Percentiles rank a stretch among this genome's conserved stretches.
Evolutionary conservation across 2,113 vertebrate species (phyloP).

Genomic region (Nansenia antarctica): DNA sequence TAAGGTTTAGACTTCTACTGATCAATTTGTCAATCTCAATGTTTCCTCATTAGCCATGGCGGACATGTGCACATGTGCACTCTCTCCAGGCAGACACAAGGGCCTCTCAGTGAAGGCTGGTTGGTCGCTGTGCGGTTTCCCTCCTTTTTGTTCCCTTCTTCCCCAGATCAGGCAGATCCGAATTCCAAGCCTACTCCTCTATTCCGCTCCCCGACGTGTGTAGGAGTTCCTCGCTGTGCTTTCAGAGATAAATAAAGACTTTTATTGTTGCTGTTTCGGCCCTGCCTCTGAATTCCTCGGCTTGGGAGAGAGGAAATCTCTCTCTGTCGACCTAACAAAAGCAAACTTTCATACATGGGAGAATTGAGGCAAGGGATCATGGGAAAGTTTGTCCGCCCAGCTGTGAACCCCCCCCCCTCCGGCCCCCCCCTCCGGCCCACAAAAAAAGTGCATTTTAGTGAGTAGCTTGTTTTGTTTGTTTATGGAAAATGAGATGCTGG

Average conservation of each 20-base stretch:
- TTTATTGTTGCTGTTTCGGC: conserved; percentile 47
- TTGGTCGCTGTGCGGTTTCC: too few species aligned
- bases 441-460: conserved; percentile 37
- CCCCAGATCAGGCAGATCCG: too few species aligned
- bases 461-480: conserved; percentile 34
- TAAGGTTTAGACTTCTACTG: too few species aligned
- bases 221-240: conserved; percentile 20
- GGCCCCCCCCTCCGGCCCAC: too few species aligned
- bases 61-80: too few species aligned
- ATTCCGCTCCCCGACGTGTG: conserved; percentile 3
- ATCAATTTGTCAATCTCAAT: too few species aligned
- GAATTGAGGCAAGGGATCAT: conserved; percentile 54
- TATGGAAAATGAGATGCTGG: conserved; percentile 31
- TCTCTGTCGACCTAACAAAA: conserved; percentile 58
- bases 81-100: too few species aligned
- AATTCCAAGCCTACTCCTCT: conserved; percentile 28
- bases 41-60: too few species aligned
- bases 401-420: too few species aligned
- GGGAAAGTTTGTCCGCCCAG: conserved; percentile 52
- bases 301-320: conserved; percentile 58
- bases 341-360: conserved; percentile 50
- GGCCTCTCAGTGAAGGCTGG: too few species aligned
- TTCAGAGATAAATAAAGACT: conserved; percentile 57
- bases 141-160: too few species aligned
- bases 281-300: conserved; percentile 53